Percentiles rank a stretch among this genome's conserved stretches.
These are phyloP conservation scores for Nannobrachium achirus DNA, from an alignment of 2,113 vertebrate species.

Conservation along the genomic window DNA sequence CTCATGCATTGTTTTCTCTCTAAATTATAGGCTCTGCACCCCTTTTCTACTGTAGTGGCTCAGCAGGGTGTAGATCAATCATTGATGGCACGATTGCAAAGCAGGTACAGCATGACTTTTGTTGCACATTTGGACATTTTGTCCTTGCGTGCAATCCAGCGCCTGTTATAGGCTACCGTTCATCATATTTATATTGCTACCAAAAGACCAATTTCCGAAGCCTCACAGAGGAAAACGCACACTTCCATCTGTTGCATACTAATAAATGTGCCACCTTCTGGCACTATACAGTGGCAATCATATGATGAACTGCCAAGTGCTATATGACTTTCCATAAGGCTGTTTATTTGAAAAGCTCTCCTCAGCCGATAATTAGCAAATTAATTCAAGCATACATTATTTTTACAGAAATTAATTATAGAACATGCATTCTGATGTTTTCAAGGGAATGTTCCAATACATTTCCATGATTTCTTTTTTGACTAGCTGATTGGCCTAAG, in stretches of 20 bases:
- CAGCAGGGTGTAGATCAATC: conserved; percentile 93
- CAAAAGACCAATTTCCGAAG: conserved; percentile 98
- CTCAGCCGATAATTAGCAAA: conserved; percentile 68
- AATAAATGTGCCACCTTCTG: conserved; percentile 98
- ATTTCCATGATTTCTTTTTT: conserved; percentile 55
- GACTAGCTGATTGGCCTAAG: conserved; percentile 24
- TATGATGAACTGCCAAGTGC: conserved; percentile 98
- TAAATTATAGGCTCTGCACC: conserved; percentile 89
- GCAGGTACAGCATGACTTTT: conserved; percentile 76
- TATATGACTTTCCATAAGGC: conserved; percentile 94
- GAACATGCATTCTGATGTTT: conserved; percentile 37
- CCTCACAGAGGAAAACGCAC: conserved; percentile 92
- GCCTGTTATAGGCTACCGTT: conserved; percentile 84
- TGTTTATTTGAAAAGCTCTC: conserved; percentile 70
- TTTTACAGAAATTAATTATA: conserved; percentile 57
- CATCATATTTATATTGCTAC: conserved; percentile 99
- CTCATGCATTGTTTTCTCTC: conserved; percentile 78
- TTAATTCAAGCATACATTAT: conserved; percentile 63
- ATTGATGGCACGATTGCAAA: conserved; percentile 82
- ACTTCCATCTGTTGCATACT: conserved; percentile 97
- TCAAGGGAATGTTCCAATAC: conserved; percentile 28
- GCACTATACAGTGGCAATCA: conserved; percentile 95
- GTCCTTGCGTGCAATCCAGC: conserved; percentile 84
- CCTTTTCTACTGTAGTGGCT: conserved; percentile 87
- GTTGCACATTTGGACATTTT: conserved; percentile 88